These are phyloP conservation scores for Trachelus stipa DNA, from an alignment of 2,888 invertebrate genomes.

Conservation along the genomic window DNA sequence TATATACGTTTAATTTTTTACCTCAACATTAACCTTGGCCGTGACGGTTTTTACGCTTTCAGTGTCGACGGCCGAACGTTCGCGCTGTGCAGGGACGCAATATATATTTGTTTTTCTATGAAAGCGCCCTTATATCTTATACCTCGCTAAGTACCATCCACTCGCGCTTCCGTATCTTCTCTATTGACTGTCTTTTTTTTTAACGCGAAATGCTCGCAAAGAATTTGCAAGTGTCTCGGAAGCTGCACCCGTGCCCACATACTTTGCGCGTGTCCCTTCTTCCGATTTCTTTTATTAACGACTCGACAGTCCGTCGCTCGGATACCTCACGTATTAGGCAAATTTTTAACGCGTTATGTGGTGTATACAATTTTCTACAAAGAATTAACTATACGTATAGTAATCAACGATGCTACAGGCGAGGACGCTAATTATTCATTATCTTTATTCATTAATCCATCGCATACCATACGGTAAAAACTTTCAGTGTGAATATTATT, in stretches of 20 bases:
- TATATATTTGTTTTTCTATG: neutral
- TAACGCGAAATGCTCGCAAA: neutral
- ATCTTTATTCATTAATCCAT: neutral
- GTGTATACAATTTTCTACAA: neutral
- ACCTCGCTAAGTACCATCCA: neutral
- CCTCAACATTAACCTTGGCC: conserved; percentile 1
- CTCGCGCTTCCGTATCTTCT: neutral
- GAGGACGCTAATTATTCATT: neutral
- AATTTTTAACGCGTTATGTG: neutral
- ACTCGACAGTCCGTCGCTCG: neutral
- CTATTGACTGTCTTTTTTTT: neutral
- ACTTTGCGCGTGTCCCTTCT: neutral
- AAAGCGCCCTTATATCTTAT: neutral
- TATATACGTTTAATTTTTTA: neutral
- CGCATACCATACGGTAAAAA: neutral
- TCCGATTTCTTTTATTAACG: neutral
- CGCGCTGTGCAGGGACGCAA: neutral
- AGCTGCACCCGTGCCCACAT: neutral
- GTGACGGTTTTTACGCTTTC: conserved; percentile 1
- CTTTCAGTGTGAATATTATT: neutral
- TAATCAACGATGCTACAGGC: neutral
- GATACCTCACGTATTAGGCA: neutral
- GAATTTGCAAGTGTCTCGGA: neutral
- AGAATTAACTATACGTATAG: neutral
- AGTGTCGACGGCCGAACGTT: neutral